Percentiles rank a stretch among this genome's conserved stretches.
phyloP scores from a whole-genome alignment of 1,140 invertebrate species.

The Zaprionus lachaisei region DNA sequence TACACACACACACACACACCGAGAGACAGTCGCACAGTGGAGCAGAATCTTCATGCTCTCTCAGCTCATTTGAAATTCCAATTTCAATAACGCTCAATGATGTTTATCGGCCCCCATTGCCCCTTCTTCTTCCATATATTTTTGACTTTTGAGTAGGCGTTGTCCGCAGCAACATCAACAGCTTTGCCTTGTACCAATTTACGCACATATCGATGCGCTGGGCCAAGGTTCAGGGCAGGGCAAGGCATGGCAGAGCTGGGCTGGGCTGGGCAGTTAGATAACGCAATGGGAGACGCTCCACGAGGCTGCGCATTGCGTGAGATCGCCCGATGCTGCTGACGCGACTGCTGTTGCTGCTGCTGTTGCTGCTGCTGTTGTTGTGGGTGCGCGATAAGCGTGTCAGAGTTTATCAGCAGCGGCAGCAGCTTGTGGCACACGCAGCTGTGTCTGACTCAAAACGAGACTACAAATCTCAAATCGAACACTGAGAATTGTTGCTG shows the following conservation, averaged over 20 bases:
- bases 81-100: constrained; percentile 79
- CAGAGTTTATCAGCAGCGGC: constrained; percentile 66
- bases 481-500: constrained; percentile 46
- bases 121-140: constrained; percentile 15
- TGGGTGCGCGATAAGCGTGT: constrained; percentile 73
- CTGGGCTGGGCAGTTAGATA: constrained; percentile 47
- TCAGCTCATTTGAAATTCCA: constrained; percentile 77
- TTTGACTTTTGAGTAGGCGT: constrained; percentile 71
- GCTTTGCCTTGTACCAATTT: constrained; percentile 74
- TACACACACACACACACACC: not conserved
- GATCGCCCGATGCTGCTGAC: constrained; percentile 28
- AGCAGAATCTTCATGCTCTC: constrained; percentile 12
- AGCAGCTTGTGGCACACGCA: constrained; percentile 43
- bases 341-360: constrained; percentile 36
- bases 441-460: constrained; percentile 56
- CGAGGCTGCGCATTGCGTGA: constrained; percentile 34
- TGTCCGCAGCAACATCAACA: constrained; percentile 43
- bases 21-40: not conserved
- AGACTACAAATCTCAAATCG: constrained; percentile 18
- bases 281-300: constrained; percentile 45
- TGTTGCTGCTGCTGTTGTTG: constrained; percentile 67
- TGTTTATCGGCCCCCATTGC: constrained; percentile 63
- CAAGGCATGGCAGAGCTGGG: constrained; percentile 26
- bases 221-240: constrained; percentile 78
- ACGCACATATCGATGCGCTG: constrained; percentile 61